Conservation (phyloP, 2,113 vertebrate species). For the Cinclus mexicanus region DNA sequence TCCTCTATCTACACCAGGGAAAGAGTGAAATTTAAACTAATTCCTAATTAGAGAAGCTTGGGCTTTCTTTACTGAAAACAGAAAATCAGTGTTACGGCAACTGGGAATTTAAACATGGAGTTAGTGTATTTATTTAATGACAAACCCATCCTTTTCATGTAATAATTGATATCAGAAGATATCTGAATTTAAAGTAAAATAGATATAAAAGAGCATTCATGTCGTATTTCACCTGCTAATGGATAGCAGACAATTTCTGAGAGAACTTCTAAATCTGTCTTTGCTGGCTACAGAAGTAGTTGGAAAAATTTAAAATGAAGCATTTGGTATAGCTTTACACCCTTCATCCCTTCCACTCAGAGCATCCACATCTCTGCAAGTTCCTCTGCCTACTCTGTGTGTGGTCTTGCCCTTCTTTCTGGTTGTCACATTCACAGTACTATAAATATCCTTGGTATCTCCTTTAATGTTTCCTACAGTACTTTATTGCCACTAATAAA, state of each 20-base stretch:
- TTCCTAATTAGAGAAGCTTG: not conserved
- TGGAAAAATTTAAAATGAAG: not conserved
- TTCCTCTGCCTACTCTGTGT: not conserved
- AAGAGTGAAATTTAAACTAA: not conserved
- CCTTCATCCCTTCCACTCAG: not conserved
- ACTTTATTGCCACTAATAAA: not conserved
- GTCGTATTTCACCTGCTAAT: not conserved
- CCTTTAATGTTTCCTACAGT: not conserved
- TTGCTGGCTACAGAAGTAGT: not conserved
- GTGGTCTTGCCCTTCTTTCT: not conserved
- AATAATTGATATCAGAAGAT: not conserved
- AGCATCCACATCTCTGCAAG: not conserved
- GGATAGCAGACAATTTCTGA: not conserved
- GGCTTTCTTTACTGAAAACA: not conserved
- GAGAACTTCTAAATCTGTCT: not conserved
- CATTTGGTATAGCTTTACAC: not conserved
- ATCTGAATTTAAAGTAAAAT: not conserved
- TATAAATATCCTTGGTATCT: not conserved
- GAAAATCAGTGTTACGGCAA: not conserved
- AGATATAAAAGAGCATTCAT: not conserved
- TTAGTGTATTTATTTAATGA: not conserved
- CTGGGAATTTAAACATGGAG: not conserved
- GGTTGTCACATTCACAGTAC: not conserved
- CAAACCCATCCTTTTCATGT: not conserved
- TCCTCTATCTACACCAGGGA: not conserved